Conservation (phyloP, 2,797 vertebrate genomes). For the Rhinogobio ventralis region DNA sequence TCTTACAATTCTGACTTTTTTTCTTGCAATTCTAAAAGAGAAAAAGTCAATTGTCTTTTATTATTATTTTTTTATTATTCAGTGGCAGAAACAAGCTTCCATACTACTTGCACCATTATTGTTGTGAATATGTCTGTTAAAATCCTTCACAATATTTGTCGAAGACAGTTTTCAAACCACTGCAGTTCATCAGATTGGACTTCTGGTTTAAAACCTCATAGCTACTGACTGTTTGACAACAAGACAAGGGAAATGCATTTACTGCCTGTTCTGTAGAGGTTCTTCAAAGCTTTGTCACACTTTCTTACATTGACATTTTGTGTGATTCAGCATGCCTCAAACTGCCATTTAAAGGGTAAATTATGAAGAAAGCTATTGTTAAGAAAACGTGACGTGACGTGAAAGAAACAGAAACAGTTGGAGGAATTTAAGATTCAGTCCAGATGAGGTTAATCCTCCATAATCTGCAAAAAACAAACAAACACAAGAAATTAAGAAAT, state of each 20-base stretch:
- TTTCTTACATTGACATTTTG: slow-evolving; percentile 13
- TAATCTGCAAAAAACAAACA: slow-evolving; percentile 53
- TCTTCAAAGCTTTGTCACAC: slow-evolving; percentile 1
- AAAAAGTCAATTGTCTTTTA: too few relatives aligned
- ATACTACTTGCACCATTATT: not conserved
- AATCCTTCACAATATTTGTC: not conserved
- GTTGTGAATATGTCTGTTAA: not conserved
- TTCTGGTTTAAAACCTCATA: not conserved
- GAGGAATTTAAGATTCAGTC: slow-evolving; percentile 43
- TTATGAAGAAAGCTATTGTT: not conserved
- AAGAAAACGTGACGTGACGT: not conserved
- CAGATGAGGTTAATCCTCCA: slow-evolving; percentile 50
- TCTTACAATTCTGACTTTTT: too few relatives aligned
- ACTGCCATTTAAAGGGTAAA: slow-evolving; percentile 29
- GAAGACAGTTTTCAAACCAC: not conserved
- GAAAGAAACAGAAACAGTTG: slow-evolving; percentile 2
- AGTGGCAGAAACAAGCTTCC: not conserved
- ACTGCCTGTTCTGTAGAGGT: not conserved
- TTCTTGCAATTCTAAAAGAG: too few relatives aligned
- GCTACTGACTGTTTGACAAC: not conserved
- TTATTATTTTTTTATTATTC: too few relatives aligned
- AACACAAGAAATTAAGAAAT: slow-evolving; percentile 57
- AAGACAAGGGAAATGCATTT: not conserved
- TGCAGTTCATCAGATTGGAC: not conserved
- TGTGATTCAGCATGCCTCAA: not conserved